Conservation (phyloP, 2,888 invertebrate genomes). For the Volucella zonaria region DNA sequence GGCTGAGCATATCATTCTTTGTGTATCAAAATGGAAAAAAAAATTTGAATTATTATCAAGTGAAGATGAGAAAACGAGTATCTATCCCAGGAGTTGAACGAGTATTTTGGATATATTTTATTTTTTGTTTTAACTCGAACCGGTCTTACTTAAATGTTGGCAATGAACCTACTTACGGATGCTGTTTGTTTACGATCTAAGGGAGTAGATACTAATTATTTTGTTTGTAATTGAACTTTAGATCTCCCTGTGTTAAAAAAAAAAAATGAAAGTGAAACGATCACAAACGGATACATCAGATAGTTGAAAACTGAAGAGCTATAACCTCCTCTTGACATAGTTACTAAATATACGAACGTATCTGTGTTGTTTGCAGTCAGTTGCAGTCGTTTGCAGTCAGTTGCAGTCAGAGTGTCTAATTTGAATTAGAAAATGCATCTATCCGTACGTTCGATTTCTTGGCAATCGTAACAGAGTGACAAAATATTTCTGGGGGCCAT, state of each 20-base stretch:
- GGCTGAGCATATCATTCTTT: slow-evolving; percentile 35
- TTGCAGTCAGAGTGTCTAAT: neutral
- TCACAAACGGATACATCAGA: no score
- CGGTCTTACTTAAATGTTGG: slow-evolving; percentile 31
- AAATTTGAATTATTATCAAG: slow-evolving; percentile 7
- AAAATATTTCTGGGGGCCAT: neutral
- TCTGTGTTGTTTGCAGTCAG: neutral
- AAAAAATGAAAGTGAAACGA: neutral
- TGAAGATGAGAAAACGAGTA: slow-evolving; percentile 35
- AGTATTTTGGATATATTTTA: neutral
- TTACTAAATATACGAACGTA: slow-evolving; percentile 40
- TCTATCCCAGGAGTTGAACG: slow-evolving; percentile 1
- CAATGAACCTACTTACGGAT: slow-evolving; percentile 33
- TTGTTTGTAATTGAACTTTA: slow-evolving; percentile 30
- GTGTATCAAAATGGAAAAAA: slow-evolving; percentile 12
- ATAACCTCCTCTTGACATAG: slow-evolving; percentile 57
- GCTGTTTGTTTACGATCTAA: slow-evolving; percentile 21
- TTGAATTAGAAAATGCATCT: slow-evolving; percentile 3
- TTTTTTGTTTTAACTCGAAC: neutral
- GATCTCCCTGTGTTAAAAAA: neutral
- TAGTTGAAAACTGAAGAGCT: neutral
- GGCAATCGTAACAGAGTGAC: slow-evolving; percentile 24
- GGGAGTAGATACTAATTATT: slow-evolving; percentile 14
- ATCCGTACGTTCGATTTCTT: neutral
- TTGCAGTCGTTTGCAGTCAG: neutral